A percentile compares a stretch with the other conserved stretches of the same genome.
Evolutionary conservation across 2,888 invertebrate genomes (phyloP).

Genomic region (Nemurella pictetii): DNA sequence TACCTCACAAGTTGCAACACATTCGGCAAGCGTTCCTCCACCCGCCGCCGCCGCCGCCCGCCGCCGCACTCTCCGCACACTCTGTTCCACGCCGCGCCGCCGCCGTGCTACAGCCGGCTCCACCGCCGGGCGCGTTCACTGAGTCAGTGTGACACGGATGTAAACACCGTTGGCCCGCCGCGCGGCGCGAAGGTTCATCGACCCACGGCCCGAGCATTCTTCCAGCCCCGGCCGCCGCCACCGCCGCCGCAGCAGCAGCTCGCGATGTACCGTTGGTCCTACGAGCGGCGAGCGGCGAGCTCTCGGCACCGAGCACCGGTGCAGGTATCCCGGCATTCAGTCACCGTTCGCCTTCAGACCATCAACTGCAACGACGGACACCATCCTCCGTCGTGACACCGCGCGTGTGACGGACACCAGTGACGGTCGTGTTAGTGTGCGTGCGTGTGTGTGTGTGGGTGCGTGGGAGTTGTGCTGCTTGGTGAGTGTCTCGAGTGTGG

Average conservation of each 20-base stretch:
- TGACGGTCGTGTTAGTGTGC: too few relatives aligned
- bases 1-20: too few relatives aligned
- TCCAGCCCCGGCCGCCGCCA: too few relatives aligned
- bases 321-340: neutral
- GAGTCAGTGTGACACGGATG: neutral
- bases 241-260: too few relatives aligned
- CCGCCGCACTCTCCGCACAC: too few relatives aligned
- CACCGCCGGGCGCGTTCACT: neutral
- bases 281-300: neutral
- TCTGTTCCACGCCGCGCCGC: too few relatives aligned
- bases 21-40: too few relatives aligned
- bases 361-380: too few relatives aligned
- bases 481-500: neutral
- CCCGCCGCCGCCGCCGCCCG: too few relatives aligned
- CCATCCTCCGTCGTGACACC: neutral
- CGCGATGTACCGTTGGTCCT: neutral
- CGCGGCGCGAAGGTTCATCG: neutral
- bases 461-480: neutral
- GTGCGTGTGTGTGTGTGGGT: slow-evolving; percentile 5
- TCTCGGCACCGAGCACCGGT: neutral
- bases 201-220: neutral
- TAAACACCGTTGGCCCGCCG: neutral
- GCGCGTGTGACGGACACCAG: neutral
- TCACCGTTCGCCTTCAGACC: neutral
- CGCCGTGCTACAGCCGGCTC: neutral